Conservation (phyloP, 2,113 vertebrate genomes). For the Dolichallabes microphthalmus region DNA sequence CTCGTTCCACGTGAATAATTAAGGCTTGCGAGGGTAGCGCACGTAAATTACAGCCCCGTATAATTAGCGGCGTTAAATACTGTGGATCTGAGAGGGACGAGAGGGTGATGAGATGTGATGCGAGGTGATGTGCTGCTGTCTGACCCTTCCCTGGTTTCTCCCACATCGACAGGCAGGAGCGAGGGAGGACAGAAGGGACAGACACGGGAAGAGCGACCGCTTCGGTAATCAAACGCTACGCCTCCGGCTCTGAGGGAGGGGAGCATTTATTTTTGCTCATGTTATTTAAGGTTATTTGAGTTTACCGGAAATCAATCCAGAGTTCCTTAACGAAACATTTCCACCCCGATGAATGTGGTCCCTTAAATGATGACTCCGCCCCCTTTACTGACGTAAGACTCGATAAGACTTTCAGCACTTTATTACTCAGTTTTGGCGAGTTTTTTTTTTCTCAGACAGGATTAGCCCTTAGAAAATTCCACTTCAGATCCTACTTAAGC, state of each 20-base stretch:
- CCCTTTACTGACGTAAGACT: not conserved
- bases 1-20: constrained; percentile 20
- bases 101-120: not conserved
- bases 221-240: no score
- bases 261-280: not conserved
- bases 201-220: constrained; percentile 15
- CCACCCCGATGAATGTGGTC: not conserved
- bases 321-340: not conserved
- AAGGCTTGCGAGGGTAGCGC: not conserved
- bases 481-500: no score
- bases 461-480: no score
- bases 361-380: not conserved
- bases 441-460: no score
- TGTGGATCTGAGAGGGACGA: not conserved
- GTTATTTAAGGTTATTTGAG: not conserved
- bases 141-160: not conserved
- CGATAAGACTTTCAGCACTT: not conserved
- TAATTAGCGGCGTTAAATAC: constrained; percentile 27
- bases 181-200: not conserved
- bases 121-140: not conserved
- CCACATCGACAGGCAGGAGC: not conserved
- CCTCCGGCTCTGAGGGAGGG: not conserved
- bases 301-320: not conserved
- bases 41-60: constrained; percentile 22
- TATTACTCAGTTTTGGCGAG: not conserved